Percentiles rank a stretch among this genome's conserved stretches.
phyloP scores from a whole-genome alignment of 2,888 invertebrate genomes.

The Drosophila acutilabella region DNA sequence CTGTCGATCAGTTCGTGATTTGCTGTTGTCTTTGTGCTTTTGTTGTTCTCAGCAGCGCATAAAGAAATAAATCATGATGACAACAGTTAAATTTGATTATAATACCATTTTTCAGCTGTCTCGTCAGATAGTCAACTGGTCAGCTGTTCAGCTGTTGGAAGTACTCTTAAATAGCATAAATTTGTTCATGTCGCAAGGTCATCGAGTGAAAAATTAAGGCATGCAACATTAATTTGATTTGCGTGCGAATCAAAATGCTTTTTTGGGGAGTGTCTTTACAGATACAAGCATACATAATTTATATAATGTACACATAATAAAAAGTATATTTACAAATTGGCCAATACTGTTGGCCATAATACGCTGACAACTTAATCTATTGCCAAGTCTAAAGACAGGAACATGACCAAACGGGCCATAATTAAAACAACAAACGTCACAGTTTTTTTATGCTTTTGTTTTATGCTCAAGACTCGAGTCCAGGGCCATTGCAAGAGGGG shows the following conservation, averaged over 20 bases:
- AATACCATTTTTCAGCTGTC: constrained; percentile 69
- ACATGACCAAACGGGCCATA: constrained; percentile 65
- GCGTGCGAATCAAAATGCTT: constrained; percentile 70
- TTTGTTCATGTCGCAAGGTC: constrained; percentile 77
- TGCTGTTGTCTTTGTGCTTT: constrained; percentile 53
- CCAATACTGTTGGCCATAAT: constrained; percentile 60
- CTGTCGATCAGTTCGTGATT: constrained; percentile 46
- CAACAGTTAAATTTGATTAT: constrained; percentile 81
- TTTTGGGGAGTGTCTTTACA: constrained; percentile 47
- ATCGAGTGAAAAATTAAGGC: constrained; percentile 66
- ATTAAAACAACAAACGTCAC: constrained; percentile 76
- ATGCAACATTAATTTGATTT: constrained; percentile 81
- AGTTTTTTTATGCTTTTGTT: constrained; percentile 50
- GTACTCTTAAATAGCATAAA: constrained; percentile 54
- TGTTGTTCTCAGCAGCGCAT: constrained; percentile 47
- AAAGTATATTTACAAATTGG: constrained; percentile 55
- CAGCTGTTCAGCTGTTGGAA: constrained; percentile 37
- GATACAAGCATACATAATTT: constrained; percentile 5
- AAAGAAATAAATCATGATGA: constrained; percentile 78
- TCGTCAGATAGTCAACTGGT: constrained; percentile 33
- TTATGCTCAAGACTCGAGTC: constrained; percentile 20
- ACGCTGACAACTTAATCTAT: constrained; percentile 75
- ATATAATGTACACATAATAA: not conserved
- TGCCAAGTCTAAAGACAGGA: constrained; percentile 62
- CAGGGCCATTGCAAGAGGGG: constrained; percentile 41